These are phyloP conservation scores for Saiga tatarica DNA, from an alignment of 2,113 vertebrate genomes.

Conservation along the genomic window DNA sequence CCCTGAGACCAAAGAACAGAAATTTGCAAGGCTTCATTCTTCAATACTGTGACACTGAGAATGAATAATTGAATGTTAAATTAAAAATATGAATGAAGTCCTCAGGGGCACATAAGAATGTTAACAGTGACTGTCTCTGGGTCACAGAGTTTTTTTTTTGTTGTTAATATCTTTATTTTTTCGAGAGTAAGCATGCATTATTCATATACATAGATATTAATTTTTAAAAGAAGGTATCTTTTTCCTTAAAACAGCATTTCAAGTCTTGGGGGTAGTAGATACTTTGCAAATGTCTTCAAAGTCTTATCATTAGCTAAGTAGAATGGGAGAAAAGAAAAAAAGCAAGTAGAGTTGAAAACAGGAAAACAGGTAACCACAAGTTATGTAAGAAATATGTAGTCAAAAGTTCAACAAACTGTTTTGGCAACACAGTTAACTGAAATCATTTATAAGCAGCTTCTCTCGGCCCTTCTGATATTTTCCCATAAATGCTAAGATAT, in stretches of 20 bases:
- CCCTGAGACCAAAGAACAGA: not conserved
- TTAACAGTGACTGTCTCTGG: not conserved
- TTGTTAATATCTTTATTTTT: not conserved
- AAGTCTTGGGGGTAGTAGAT: constrained; percentile 5
- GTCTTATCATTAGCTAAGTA: constrained; percentile 29
- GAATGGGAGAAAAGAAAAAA: not conserved
- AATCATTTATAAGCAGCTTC: constrained; percentile 26
- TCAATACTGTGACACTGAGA: not conserved
- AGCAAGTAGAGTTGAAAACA: not conserved
- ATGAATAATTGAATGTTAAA: not conserved
- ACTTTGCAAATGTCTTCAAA: not conserved
- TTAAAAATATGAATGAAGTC: not conserved
- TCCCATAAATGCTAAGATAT: not conserved
- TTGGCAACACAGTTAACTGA: not conserved
- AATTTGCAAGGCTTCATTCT: not conserved
- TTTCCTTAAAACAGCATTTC: constrained; percentile 32
- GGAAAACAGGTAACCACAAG: not conserved
- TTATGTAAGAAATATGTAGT: not conserved
- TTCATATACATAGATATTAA: not conserved
- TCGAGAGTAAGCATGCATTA: not conserved
- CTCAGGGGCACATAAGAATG: not conserved
- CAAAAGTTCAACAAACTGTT: not conserved
- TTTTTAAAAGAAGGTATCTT: not conserved
- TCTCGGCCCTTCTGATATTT: not conserved
- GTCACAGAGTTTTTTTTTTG: not conserved